phyloP scores from a whole-genome alignment of 2,113 vertebrate genomes.

The Falco punctatus region DNA sequence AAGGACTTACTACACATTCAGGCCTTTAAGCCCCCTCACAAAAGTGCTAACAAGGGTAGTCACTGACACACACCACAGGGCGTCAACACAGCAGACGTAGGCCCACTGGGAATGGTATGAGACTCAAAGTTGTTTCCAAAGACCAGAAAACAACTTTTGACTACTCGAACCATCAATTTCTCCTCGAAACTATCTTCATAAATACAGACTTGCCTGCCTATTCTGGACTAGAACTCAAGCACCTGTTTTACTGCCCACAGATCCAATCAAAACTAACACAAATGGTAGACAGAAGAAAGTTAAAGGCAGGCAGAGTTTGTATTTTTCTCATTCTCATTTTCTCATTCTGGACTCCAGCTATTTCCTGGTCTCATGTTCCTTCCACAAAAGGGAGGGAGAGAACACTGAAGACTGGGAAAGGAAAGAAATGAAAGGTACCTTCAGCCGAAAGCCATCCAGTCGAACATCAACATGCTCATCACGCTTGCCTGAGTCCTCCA shows the following conservation, averaged over 20 bases:
- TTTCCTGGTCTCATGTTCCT: not conserved
- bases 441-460: constrained; percentile 86
- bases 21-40: not conserved
- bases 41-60: not conserved
- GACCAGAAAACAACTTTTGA: not conserved
- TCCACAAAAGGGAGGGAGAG: not conserved
- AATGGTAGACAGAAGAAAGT: not conserved
- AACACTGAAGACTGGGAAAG: not conserved
- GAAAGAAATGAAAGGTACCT: constrained; percentile 72
- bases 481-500: constrained; percentile 84
- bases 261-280: not conserved
- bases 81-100: accelerated
- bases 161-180: not conserved
- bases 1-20: not conserved
- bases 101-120: accelerated
- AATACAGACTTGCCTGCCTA: not conserved
- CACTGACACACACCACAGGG: not conserved
- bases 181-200: not conserved
- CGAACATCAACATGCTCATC: constrained; percentile 91
- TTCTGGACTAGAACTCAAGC: not conserved
- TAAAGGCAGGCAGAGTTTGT: not conserved
- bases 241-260: not conserved
- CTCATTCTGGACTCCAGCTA: not conserved
- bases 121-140: not conserved
- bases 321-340: not conserved